Evolutionary conservation across 2,888 invertebrate genomes (phyloP).

Genomic region (Drosophila nr. perissopoda): DNA sequence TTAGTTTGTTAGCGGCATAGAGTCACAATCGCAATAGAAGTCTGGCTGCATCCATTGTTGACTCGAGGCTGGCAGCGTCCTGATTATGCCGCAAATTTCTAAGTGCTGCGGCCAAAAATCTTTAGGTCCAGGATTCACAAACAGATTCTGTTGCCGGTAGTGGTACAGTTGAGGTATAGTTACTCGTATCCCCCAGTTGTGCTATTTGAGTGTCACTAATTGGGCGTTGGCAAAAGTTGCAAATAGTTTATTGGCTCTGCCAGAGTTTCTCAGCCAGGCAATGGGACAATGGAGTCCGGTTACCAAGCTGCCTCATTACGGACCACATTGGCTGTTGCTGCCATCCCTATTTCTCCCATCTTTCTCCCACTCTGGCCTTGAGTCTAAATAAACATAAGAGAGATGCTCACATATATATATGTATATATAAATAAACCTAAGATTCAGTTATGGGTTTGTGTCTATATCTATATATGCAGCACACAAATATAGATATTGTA

Average conservation of each 20-base stretch:
- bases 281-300: slow-evolving; percentile 44
- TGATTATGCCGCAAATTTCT: slow-evolving; percentile 80
- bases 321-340: slow-evolving; percentile 4
- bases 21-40: slow-evolving; percentile 12
- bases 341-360: too few species aligned
- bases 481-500: neutral
- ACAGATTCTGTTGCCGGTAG: slow-evolving; percentile 1
- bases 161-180: neutral
- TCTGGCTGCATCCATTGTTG: slow-evolving; percentile 44
- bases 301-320: slow-evolving; percentile 46
- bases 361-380: neutral
- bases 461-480: neutral
- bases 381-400: neutral
- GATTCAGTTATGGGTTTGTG: neutral
- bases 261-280: slow-evolving; percentile 31
- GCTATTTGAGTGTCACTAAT: slow-evolving; percentile 77
- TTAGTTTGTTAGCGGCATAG: slow-evolving; percentile 24
- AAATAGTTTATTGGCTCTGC: slow-evolving; percentile 58
- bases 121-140: slow-evolving; percentile 23
- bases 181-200: slow-evolving; percentile 16
- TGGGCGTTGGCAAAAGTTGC: slow-evolving; percentile 69
- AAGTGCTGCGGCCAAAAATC: slow-evolving; percentile 71
- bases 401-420: neutral
- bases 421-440: neutral
- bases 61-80: slow-evolving; percentile 63